Evolutionary conservation across 1,140 invertebrate genomes (phyloP), one percentile per base, ranked within the genome.

Genomic region (Orchesella cincta): DNA sequence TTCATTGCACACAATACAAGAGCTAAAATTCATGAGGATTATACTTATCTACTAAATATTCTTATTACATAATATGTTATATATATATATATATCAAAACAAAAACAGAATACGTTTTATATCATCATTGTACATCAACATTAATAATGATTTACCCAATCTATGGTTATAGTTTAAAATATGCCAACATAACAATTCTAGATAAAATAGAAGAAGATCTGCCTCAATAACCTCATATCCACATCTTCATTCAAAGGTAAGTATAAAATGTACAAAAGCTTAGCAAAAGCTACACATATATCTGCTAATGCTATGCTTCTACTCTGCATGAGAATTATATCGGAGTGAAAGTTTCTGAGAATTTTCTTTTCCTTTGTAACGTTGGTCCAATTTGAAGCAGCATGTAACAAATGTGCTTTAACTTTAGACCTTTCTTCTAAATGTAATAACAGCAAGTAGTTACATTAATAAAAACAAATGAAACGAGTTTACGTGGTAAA

Each of bases 211-310:
- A 46, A 46, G 39, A 46, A 46, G 29, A 67, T 67, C 33, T 67
- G 8, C 14, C 33, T 8, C 33, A 2, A 31, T 18, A 29, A 31
- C 2, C 62, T 18, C 33, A 31, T 33, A 5, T 31, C 23, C 31
- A 67, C 62, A 23, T 5, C 31, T 31, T 64, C 46, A n/a, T 73
- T 57, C 67, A 26, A 74, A 46, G 76, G 75, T 39, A 46, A 70
- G 73, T 78, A 78, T 78, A 67, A 78, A 78, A 78, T 75, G 64
- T 78, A 78, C 77, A 78, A 78, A 78, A 78, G 77, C 77, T 75
- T 78, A 75, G 77, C 77, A 78, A 78, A 78, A 78, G 77, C 77
- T 78, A 75, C 33, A 64, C 51, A 78, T 18, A 57, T 57, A 57
- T 46, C 20, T n/a, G n/a, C n/a, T n/a, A n/a, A n/a, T n/a, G n/a